Base-by-base conservation (phyloP, 2,797 vertebrate species). In the Pangasius macronema region DNA sequence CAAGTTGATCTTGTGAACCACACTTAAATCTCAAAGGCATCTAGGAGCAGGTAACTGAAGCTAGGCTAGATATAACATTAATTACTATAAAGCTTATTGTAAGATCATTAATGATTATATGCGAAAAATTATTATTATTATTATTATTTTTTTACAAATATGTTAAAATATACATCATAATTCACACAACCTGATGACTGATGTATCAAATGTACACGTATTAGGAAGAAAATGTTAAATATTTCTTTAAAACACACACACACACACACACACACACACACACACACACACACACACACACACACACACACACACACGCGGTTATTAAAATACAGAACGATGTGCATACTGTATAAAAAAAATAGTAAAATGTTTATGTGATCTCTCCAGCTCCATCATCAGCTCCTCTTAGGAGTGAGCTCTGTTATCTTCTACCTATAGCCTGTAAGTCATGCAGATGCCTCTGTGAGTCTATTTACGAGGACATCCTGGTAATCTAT, bases 401-500 rank as follows among this genome's bases (percentile, higher is more conserved):
- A 70, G n/a, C 73, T 51, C 39, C 33, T 77, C 33, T 39, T 42
- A 6, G 42, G 65, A 88, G 86, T 33, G 51, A 57, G 70, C 68
- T 83, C 82, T 79, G 61, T 76, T 63, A 80, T 85, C 51, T 84
- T 82, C 65, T 72, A 57, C 70, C 88, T 59, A 68, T 76, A 87
- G 65, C 85, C 55, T 68, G 81, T 86, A 88, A 80, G 70, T 83
- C 46, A 77, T 27, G 42, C 30, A 85, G 68, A 85, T 93, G 90
- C 92, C 92, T 94, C 92, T 92, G 89, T 84, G 92, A 91, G 91
- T 90, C 93, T 94, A 92, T 95, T 93, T 94, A 92, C 89, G 91
- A 90, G 88, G 92, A 92, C 90, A 90, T 93, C 92, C 88, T 88
- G 90, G n/a, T 94, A 95, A 95, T 94, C 95, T 95, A 96, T 96